phyloP scores from a whole-genome alignment of 2,113 vertebrate species.

The Gulo gulo region DNA sequence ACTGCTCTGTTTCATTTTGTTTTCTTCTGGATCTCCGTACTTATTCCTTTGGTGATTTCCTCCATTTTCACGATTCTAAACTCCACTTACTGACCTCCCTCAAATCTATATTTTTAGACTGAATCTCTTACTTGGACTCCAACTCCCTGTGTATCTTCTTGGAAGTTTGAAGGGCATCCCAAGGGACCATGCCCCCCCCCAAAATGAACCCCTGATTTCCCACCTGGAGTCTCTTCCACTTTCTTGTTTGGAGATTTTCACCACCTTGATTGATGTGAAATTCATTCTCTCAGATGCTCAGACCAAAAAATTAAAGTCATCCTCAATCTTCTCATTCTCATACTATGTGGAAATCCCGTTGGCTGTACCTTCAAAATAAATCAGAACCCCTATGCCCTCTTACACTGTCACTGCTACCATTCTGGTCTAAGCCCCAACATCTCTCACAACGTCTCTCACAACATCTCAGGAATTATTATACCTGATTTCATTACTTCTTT shows the following conservation, averaged over 20 bases:
- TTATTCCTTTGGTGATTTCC: background rate
- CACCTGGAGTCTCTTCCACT: background rate
- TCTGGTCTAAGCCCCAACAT: background rate
- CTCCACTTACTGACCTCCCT: background rate
- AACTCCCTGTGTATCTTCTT: background rate
- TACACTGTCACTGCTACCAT: background rate
- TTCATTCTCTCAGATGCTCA: background rate
- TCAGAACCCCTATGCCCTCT: background rate
- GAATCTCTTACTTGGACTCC: background rate
- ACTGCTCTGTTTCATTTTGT: background rate
- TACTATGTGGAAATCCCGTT: background rate
- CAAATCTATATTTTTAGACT: background rate
- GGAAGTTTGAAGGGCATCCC: background rate
- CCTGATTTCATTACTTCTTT: background rate
- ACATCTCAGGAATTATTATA: background rate
- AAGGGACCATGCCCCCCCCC: background rate
- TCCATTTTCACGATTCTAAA: conserved; percentile 17
- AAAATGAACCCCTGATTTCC: background rate
- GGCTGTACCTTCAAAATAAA: background rate
- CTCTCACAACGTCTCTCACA: background rate
- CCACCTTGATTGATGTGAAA: background rate
- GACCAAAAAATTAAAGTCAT: background rate
- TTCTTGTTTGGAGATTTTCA: background rate
- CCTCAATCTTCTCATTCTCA: background rate
- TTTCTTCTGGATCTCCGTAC: background rate